Evolutionary conservation across 2,113 vertebrate species (phyloP).

Genomic region (Dasyurus viverrinus): DNA sequence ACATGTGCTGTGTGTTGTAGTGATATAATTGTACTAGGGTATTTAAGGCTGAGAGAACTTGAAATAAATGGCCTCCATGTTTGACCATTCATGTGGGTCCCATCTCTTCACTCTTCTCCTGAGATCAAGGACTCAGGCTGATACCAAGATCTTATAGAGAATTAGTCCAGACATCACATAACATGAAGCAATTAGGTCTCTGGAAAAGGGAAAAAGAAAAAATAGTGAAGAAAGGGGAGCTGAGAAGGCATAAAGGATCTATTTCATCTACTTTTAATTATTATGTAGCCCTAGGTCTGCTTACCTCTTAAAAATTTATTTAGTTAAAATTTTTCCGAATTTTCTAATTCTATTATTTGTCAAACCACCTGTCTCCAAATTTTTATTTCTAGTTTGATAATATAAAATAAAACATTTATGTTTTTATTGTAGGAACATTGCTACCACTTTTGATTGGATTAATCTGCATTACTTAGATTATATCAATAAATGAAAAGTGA

Average conservation of each 20-base stretch:
- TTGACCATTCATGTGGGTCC: too few species aligned
- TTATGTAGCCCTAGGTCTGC: not conserved
- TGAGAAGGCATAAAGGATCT: not conserved
- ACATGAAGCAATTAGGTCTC: not conserved
- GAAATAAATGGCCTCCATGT: too few species aligned
- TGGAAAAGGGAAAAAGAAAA: not conserved
- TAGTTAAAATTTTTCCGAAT: not conserved
- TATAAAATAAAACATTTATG: not conserved
- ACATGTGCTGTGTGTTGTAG: too few species aligned
- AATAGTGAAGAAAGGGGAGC: not conserved
- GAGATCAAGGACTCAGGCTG: too few species aligned
- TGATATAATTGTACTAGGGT: too few species aligned
- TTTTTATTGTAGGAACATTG: not conserved
- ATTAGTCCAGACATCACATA: too few species aligned
- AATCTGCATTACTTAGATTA: not conserved
- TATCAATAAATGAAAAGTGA: not conserved
- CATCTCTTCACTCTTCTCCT: too few species aligned
- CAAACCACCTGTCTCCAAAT: not conserved
- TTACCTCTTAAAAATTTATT: not conserved
- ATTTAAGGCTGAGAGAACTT: too few species aligned
- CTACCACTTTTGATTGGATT: not conserved
- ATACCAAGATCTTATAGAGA: too few species aligned
- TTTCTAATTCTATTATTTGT: not conserved
- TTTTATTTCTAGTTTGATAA: not conserved
- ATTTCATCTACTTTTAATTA: not conserved